Evolutionary conservation across 2,113 vertebrate genomes (phyloP), one percentile per base, ranked within the genome.

Genomic region (Myiozetetes cayanensis): DNA sequence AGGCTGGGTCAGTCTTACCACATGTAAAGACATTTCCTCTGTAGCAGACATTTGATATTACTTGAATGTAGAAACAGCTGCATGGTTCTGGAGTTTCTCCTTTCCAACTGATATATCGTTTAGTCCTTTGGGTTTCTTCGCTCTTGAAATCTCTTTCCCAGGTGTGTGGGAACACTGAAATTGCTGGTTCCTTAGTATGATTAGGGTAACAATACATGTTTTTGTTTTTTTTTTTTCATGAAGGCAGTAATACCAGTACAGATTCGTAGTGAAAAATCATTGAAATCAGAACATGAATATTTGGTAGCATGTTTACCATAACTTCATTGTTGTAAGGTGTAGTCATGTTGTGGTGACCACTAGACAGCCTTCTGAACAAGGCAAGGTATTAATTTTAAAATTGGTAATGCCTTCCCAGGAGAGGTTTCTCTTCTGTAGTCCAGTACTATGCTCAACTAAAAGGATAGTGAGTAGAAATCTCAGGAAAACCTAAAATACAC

Each of bases 141-240:
- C 9, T 56, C 27, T 79, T 92, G 23, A 85, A 93, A 94, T 94
- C 27, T 79, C 49, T 91, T 93, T 82, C 62, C 66, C 87, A 94
- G 87, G 89, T 93, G 81, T 73, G 18, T 94, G 41, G 24, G 25
- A 23, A 58, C 53, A 24, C 31, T 73, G 65, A 49, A 52, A 22
- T 87, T 16, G 4, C 39, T 85, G 37, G 12, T 90, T 92, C 44
- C n/a, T 87, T 82, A 44, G 4, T 85, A 35, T 14, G 41, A 43
- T 85, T 33, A 30, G 30, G 25, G n/a, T 93, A 82, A 65, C 9
- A 72, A 44, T 35, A 47, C 3, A 1, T 31, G 23, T 17, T 41
- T n/a, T n/a, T 10, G 10, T 11, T 10, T 43, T 43, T 14, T 67
- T 95, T 35, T 81, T 20, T 90, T 56, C 59, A 49, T 44, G 10